Percentiles rank a stretch among this genome's conserved stretches.
These are phyloP conservation scores for Luperina testacea DNA, from an alignment of 2,888 invertebrate genomes.

Conservation along the genomic window DNA sequence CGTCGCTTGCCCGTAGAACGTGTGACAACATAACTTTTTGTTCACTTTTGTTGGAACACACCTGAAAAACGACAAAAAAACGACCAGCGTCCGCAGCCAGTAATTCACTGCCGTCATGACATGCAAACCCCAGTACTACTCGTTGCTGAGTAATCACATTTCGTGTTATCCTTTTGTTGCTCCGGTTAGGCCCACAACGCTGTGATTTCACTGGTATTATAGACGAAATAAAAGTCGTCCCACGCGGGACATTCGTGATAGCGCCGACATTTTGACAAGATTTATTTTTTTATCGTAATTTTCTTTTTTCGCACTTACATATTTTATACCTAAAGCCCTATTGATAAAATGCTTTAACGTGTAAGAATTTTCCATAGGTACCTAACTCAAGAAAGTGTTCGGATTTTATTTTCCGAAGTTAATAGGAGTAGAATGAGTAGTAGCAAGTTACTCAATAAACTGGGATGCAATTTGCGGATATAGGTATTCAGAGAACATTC, in stretches of 20 bases:
- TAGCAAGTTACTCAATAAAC: constrained; percentile 56
- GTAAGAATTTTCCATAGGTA: neutral
- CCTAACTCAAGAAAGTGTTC: neutral
- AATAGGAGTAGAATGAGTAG: constrained; percentile 13
- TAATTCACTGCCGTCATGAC: constrained; percentile 85
- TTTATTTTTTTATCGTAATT: constrained; percentile 47
- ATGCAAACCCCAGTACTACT: constrained; percentile 79
- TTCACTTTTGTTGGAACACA: constrained; percentile 79
- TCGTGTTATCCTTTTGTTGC: constrained; percentile 85
- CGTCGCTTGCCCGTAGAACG: constrained; percentile 73
- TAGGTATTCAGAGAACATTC: constrained; percentile 73
- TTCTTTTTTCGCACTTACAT: constrained; percentile 31
- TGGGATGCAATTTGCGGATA: constrained; percentile 62
- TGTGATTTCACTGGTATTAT: constrained; percentile 79
- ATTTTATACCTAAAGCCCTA: constrained; percentile 17
- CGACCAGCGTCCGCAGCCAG: constrained; percentile 67
- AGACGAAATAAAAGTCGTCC: constrained; percentile 73
- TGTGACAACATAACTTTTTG: constrained; percentile 81
- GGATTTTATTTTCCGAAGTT: neutral
- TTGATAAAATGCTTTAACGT: constrained; percentile 22
- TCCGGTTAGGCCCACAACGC: constrained; percentile 78
- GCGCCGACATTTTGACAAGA: constrained; percentile 34
- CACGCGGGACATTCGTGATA: constrained; percentile 61
- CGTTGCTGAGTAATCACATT: constrained; percentile 85
- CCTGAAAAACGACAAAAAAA: constrained; percentile 78